A percentile compares a stretch with the other conserved stretches of the same genome.
Evolutionary conservation across 2,888 invertebrate species (phyloP).

Genomic region (Helobdella robusta): DNA sequence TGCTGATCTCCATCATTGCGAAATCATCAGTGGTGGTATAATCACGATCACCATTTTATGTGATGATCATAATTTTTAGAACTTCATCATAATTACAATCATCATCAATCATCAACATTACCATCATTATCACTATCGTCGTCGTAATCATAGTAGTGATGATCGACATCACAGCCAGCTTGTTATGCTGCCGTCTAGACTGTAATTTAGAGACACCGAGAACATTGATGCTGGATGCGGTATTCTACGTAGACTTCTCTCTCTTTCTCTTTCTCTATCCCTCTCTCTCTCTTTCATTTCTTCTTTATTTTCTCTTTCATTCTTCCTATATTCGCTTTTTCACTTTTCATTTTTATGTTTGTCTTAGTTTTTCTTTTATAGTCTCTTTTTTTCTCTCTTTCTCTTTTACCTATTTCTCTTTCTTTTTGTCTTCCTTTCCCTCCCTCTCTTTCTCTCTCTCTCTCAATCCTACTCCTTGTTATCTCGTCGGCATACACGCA

Average conservation of each 20-base stretch:
- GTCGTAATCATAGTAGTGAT: slow-evolving; percentile 2
- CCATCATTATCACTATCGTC: neutral
- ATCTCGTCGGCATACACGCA: too few relatives aligned
- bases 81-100: slow-evolving; percentile 4
- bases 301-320: neutral
- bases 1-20: too few relatives aligned
- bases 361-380: neutral
- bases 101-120: slow-evolving; percentile 2
- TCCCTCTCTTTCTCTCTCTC: slow-evolving; percentile 6
- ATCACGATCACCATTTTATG: too few relatives aligned
- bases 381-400: neutral
- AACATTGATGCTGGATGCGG: too few relatives aligned
- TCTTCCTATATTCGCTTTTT: neutral
- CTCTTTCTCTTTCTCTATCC: neutral
- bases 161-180: neutral
- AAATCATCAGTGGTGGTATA: too few relatives aligned
- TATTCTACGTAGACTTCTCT: neutral
- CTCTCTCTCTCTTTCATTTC: neutral
- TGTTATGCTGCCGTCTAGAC: too few relatives aligned
- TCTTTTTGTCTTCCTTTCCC: neutral
- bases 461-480: neutral
- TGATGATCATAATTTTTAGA: too few relatives aligned
- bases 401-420: neutral
- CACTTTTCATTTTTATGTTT: neutral
- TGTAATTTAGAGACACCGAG: too few relatives aligned